Percentiles rank a stretch among this genome's conserved stretches.
phyloP scores from a whole-genome alignment of 2,797 vertebrate species.

The Acanthurus leucopareius region DNA sequence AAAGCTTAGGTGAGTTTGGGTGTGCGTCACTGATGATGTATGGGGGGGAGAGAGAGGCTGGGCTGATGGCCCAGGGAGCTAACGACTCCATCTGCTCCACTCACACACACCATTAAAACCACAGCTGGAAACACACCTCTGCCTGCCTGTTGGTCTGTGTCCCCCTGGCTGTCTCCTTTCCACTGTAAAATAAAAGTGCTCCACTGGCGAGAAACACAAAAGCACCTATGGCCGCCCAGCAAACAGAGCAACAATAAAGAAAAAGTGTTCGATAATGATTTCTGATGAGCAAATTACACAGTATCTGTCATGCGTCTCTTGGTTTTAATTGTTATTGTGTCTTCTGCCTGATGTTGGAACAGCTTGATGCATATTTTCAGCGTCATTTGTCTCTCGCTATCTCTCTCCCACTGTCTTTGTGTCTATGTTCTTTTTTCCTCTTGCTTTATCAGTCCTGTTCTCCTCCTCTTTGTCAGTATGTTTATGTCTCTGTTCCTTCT shows the following conservation, averaged over 20 bases:
- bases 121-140: slow-evolving; percentile 83
- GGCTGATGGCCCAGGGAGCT: slow-evolving; percentile 72
- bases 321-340: slow-evolving; percentile 67
- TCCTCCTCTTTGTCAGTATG: slow-evolving; percentile 47
- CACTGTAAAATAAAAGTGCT: slow-evolving; percentile 20
- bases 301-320: slow-evolving; percentile 51
- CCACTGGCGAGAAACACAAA: slow-evolving; percentile 24
- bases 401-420: slow-evolving; percentile 40
- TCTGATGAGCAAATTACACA: slow-evolving; percentile 30
- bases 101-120: slow-evolving; percentile 82
- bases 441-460: slow-evolving; percentile 32
- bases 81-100: slow-evolving; percentile 82
- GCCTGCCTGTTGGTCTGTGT: slow-evolving; percentile 42
- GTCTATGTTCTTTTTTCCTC: slow-evolving; percentile 52
- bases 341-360: slow-evolving; percentile 60
- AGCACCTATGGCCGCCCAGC: not conserved
- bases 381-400: slow-evolving; percentile 49
- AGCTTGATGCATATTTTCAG: slow-evolving; percentile 64
- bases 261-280: slow-evolving; percentile 17
- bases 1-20: slow-evolving; percentile 49
- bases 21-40: slow-evolving; percentile 60
- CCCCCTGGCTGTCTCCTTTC: not conserved
- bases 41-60: slow-evolving; percentile 48
- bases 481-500: slow-evolving; percentile 57
- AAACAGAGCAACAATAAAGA: slow-evolving; percentile 21